phyloP scores from a whole-genome alignment of 2,113 vertebrate genomes.

The Otocyon megalotis region DNA sequence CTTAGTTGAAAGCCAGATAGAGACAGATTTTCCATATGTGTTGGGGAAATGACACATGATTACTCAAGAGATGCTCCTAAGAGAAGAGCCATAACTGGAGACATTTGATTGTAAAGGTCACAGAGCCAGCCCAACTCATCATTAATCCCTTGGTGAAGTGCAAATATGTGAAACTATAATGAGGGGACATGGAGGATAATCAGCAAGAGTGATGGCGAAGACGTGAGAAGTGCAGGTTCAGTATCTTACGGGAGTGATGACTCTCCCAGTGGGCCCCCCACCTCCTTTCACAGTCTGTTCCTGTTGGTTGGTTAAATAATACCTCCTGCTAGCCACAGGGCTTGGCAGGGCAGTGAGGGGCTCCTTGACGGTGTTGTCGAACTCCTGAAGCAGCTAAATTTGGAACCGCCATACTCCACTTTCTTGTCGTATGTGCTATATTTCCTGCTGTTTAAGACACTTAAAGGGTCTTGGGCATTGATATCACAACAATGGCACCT shows the following conservation, averaged over 20 bases:
- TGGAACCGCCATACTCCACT: neutral
- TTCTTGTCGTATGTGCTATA: neutral
- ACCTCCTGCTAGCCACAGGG: neutral
- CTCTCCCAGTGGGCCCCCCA: neutral
- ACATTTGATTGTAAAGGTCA: neutral
- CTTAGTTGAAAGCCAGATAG: neutral
- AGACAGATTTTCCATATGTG: neutral
- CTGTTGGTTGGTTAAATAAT: neutral
- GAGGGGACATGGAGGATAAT: accelerated
- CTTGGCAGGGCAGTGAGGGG: accelerated
- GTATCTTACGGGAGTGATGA: neutral
- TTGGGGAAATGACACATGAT: neutral
- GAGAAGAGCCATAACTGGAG: neutral
- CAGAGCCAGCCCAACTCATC: neutral
- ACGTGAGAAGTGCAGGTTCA: neutral
- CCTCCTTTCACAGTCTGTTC: neutral
- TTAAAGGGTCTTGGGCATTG: neutral
- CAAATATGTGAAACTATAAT: neutral
- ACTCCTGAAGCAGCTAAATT: neutral
- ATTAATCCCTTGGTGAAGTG: neutral
- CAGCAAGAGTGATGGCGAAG: neutral
- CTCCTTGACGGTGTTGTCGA: neutral
- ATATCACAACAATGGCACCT: neutral
- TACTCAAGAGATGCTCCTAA: neutral
- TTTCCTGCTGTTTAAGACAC: neutral